Conservation (phyloP, 2,113 vertebrate species). For the Mobula hypostoma region DNA sequence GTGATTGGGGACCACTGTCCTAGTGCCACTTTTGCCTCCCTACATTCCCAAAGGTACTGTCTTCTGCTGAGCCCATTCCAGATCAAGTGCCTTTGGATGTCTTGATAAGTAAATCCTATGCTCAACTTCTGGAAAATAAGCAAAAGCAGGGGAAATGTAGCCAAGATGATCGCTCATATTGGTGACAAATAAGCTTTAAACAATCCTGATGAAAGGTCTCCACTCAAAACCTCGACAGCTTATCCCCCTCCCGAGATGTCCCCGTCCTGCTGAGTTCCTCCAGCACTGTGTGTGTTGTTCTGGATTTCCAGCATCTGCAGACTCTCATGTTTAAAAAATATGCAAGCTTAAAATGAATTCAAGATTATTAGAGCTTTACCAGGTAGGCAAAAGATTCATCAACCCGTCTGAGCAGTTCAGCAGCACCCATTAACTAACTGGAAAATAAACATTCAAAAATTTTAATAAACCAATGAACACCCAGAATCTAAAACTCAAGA, state of each 20-base stretch:
- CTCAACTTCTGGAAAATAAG: background rate
- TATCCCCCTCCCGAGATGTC: too few species aligned
- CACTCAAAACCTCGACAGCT: too few species aligned
- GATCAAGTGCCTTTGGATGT: background rate
- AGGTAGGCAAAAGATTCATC: background rate
- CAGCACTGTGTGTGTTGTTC: too few species aligned
- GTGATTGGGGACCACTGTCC: too few species aligned
- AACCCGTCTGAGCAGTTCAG: background rate
- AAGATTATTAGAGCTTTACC: background rate
- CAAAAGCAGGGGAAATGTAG: background rate
- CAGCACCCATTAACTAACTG: background rate
- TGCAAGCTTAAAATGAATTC: background rate
- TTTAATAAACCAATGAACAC: background rate
- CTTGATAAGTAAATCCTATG: background rate
- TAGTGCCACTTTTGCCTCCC: background rate
- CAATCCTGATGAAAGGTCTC: too few species aligned
- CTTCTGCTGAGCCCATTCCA: background rate
- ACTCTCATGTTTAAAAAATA: background rate
- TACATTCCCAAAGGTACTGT: background rate
- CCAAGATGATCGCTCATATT: background rate
- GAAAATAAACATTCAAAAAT: background rate
- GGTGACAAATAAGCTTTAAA: background rate
- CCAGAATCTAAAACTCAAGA: background rate
- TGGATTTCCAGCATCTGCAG: too few species aligned
- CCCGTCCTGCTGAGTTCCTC: too few species aligned